These are phyloP conservation scores for Myodes glareolus DNA, from an alignment of 2,113 vertebrate species.

Conservation along the genomic window DNA sequence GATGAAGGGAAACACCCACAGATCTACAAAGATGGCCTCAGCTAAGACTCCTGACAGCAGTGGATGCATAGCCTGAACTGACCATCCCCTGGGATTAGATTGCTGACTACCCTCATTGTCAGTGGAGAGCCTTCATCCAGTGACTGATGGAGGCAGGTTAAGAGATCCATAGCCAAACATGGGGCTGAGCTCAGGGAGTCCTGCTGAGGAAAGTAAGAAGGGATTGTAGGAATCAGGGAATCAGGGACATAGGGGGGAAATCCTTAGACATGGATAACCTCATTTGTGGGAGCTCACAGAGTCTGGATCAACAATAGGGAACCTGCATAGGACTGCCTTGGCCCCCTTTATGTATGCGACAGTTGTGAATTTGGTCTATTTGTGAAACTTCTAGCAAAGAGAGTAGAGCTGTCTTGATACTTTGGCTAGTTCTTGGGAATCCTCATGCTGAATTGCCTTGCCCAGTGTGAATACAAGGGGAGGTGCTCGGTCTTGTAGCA, in stretches of 20 bases:
- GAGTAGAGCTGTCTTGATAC: background rate
- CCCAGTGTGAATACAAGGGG: background rate
- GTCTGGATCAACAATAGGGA: background rate
- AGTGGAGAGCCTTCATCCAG: background rate
- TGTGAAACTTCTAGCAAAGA: background rate
- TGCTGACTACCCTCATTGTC: background rate
- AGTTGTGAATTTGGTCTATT: background rate
- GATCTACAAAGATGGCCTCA: background rate
- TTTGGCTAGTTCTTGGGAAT: background rate
- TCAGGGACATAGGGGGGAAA: background rate
- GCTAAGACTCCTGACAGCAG: background rate
- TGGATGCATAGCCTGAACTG: background rate
- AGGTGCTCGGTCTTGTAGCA: background rate
- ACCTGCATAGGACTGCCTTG: background rate
- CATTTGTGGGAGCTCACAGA: too few species aligned
- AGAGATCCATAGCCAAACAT: background rate
- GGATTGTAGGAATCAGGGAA: background rate
- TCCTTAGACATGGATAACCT: background rate
- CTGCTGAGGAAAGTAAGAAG: background rate
- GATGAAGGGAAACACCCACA: background rate
- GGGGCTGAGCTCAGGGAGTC: background rate
- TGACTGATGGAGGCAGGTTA: background rate
- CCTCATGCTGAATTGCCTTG: background rate
- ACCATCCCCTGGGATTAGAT: too few species aligned
- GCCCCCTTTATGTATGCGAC: background rate